Evolutionary conservation across 2,888 invertebrate genomes (phyloP), one percentile per base, ranked within the genome.

Genomic region (Temnothorax unifasciatus): DNA sequence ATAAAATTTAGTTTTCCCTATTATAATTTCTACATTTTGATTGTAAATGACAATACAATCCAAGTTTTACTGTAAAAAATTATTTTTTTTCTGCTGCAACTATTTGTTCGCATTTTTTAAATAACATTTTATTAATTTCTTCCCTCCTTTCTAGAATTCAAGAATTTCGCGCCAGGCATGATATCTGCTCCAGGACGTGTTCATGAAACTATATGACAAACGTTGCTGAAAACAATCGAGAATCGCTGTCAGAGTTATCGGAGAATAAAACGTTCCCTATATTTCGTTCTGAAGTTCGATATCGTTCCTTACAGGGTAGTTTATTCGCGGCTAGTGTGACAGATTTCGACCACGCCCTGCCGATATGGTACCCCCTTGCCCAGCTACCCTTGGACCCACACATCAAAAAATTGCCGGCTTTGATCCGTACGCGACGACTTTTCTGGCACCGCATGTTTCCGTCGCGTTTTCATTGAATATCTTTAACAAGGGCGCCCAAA

Each of bases 281-380:
- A 50, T 57, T 77, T 15, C 29, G 3, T 50, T 18, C 9, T 47
- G 29, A 54, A 87, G 54, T 54, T 73, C 74, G 86, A 83, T 87
- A 75, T 75, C 34, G 68, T 71, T 87, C 69, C 64, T 84, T 84
- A 86, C 84, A 87, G 81, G 79, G 75, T 83, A 92, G 93, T 92
- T 92, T 92, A 91, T 93, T 92, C 92, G 93, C 89, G 92, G 93
- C 93, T 92, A 94, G 92, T 94, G 93, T 94, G 94, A 94, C 94
- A 94, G 94, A 94, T 94, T 94, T 94, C 91, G 93, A 92, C 94
- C 94, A 94, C 94, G 94, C 94, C 94, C 94, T 90, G 90, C 94
- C 94, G 94, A 94, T 94, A 93, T 94, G 94, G 91, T 92, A 86
- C 89, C 88, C 89, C 88, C 89, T 89, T 88, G 87, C 85, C 87